Evolutionary conservation across 2,888 invertebrate species (phyloP).

Genomic region (Xestia c-nigrum): DNA sequence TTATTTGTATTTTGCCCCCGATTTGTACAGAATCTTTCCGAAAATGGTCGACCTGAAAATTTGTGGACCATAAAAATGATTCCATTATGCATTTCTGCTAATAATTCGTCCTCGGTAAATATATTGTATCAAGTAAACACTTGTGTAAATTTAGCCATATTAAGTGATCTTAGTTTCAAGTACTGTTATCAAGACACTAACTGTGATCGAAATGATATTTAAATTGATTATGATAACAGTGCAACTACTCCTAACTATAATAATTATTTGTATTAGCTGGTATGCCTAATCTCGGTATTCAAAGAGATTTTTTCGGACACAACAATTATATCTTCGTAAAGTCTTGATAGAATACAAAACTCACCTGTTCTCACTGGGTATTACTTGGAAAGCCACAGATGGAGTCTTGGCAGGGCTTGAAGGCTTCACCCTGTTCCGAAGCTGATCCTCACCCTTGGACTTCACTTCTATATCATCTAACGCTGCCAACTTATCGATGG

Average conservation of each 20-base stretch:
- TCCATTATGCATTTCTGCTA: neutral
- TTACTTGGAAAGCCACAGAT: slow-evolving; percentile 86
- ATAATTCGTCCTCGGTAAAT: neutral
- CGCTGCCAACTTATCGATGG: slow-evolving; percentile 76
- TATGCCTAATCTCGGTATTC: neutral
- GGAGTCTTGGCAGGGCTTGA: slow-evolving; percentile 82
- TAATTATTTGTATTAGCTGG: neutral
- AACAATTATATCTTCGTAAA: too few relatives aligned
- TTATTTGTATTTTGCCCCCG: neutral
- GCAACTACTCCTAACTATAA: neutral
- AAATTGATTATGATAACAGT: neutral
- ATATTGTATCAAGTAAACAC: neutral
- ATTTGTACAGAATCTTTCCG: neutral
- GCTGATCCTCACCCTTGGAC: slow-evolving; percentile 43
- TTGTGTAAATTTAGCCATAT: neutral
- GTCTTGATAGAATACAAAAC: slow-evolving; percentile 30
- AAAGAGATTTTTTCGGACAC: too few relatives aligned
- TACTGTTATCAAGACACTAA: neutral
- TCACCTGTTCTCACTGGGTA: slow-evolving; percentile 89
- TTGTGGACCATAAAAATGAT: neutral
- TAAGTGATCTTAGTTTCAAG: neutral
- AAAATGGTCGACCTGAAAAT: neutral
- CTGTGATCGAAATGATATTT: neutral
- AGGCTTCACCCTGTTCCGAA: slow-evolving; percentile 72
- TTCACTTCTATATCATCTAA: slow-evolving; percentile 76